Evolutionary conservation across 2,797 vertebrate genomes (phyloP).

Genomic region (Melopsittacus undulatus): DNA sequence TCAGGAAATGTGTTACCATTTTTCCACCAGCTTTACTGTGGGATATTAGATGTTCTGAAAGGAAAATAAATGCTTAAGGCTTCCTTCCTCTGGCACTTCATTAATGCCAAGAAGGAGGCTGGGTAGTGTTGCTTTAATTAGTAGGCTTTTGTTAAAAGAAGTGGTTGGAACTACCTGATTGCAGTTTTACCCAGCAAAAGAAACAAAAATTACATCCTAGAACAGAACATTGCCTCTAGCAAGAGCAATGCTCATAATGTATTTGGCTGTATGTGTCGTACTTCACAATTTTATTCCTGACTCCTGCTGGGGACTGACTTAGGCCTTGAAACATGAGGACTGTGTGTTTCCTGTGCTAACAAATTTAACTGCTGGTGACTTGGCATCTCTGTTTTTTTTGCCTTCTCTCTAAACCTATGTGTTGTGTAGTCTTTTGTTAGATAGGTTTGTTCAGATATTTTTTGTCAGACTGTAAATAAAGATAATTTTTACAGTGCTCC

Average conservation of each 20-base stretch:
- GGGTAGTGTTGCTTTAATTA: conserved; percentile 30
- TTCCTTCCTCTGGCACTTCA: conserved; percentile 47
- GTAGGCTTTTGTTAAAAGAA: not conserved
- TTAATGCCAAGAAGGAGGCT: conserved; percentile 26
- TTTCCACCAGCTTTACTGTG: not conserved
- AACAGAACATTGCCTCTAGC: conserved; percentile 2
- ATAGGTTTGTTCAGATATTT: not conserved
- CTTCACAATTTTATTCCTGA: conserved; percentile 11
- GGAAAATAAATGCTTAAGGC: conserved; percentile 28
- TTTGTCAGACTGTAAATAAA: not conserved
- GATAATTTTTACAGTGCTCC: not conserved
- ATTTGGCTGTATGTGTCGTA: not conserved
- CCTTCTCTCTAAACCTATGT: not conserved
- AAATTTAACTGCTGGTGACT: not conserved
- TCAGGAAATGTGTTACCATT: conserved; percentile 22
- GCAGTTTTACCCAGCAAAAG: not conserved
- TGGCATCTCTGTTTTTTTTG: not conserved
- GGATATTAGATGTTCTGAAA: conserved; percentile 38
- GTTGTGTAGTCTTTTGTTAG: not conserved
- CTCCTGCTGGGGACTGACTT: not conserved
- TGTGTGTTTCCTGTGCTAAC: not conserved
- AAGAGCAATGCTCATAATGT: not conserved
- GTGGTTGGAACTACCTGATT: conserved; percentile 14
- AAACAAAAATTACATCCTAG: conserved; percentile 24
- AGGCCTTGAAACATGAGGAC: not conserved